These are phyloP conservation scores for Bothrops alternatus DNA, from an alignment of 2,797 vertebrate species.

Conservation along the genomic window DNA sequence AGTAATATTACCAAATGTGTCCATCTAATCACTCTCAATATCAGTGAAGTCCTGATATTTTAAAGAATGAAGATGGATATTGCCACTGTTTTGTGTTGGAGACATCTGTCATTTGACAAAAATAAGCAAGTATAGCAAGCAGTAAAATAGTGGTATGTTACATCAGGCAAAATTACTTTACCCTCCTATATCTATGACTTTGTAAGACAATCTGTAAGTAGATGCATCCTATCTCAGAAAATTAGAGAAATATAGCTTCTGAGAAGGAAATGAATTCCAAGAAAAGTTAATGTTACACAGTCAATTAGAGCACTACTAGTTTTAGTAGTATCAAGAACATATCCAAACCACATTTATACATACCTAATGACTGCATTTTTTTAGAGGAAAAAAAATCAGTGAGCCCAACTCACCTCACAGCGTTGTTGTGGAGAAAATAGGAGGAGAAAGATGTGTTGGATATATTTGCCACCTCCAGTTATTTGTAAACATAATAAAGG, in stretches of 20 bases:
- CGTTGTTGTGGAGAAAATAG: not conserved
- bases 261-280: slow-evolving; percentile 56
- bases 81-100: slow-evolving; percentile 24
- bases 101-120: slow-evolving; percentile 3
- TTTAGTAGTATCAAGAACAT: slow-evolving; percentile 41
- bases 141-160: not conserved
- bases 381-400: slow-evolving; percentile 34
- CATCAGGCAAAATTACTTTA: not conserved
- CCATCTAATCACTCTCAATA: slow-evolving; percentile 50
- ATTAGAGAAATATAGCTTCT: slow-evolving; percentile 37
- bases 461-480: not conserved
- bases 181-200: not conserved
- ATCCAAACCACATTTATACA: not conserved
- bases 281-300: slow-evolving; percentile 47
- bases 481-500: not conserved
- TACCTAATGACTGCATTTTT: slow-evolving; percentile 29
- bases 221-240: not conserved
- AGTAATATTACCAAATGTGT: slow-evolving; percentile 47
- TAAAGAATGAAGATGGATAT: slow-evolving; percentile 17
- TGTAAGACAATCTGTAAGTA: slow-evolving; percentile 38
- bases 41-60: slow-evolving; percentile 39
- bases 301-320: slow-evolving; percentile 23
- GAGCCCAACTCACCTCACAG: not conserved
- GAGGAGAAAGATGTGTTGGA: not conserved
- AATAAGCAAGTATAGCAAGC: not conserved